Evolutionary conservation across 1,140 invertebrate species (phyloP), one percentile per base, ranked within the genome.

Genomic region (Trissolcus basalis): DNA sequence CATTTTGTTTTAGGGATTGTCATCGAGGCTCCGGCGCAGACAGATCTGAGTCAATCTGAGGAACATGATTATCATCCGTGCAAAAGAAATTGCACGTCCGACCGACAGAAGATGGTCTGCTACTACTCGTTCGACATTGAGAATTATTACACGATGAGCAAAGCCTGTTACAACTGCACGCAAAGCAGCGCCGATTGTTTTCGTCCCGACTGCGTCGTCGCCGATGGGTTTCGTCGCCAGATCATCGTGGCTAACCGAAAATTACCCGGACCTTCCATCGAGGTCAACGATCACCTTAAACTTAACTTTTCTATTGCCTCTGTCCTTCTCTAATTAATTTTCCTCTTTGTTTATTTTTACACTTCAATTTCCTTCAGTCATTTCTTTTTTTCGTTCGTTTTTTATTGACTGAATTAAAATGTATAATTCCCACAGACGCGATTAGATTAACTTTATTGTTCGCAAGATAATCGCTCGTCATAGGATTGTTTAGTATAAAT

Each of bases 141-240:
- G 83, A 92, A 91, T 89, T 96, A 96, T 85, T 90, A 93, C 51
- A 93, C 94, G 0, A 91, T 96, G 90, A 94, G 93, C 80, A 96
- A 96, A 84, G 96, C 96, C 0, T 98, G 96, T 80, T 95, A 91
- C 79, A 88, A 94, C 77, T 98, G 96, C 83, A 95, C 96, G 0
- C 90, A 86, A 33, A 94, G 95, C 80, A 74, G 86, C 0, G 91
- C 91, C 0, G 95, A 97, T 81, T 98, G 96, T 81, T 89, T 88
- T 43, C 87, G 93, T 36, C 90, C 91, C 0, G 93, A 97, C 78
- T 98, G 96, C 81, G 91, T 97, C 53, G 89, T 94, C 4, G 94
- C 92, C 4, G 95, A 97, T 85, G 96, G 96, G 0, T 87, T 93
- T 5, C 89, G 90, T 16, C 89, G 95, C 70, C 88, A 92, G 0